A percentile compares a stretch with the other conserved stretches of the same genome.
These are phyloP conservation scores for Nettapus auritus DNA, from an alignment of 2,113 vertebrate species.

Conservation along the genomic window DNA sequence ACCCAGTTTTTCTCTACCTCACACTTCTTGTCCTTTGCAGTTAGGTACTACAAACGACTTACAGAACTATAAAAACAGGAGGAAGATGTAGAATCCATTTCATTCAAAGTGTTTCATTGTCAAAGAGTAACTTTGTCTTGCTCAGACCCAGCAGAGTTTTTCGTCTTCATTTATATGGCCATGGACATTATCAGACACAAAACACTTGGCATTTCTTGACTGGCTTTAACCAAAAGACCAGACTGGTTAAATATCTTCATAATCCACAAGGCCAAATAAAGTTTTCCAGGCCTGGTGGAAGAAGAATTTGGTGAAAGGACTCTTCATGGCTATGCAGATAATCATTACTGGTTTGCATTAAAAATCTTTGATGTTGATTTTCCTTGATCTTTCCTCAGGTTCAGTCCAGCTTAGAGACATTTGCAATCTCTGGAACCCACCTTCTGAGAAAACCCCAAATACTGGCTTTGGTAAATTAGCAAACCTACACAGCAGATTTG, in stretches of 20 bases:
- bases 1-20: neutral
- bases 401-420: neutral
- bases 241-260: neutral
- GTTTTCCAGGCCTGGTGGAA: neutral
- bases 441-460: neutral
- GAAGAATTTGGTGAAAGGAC: neutral
- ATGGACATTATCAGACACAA: neutral
- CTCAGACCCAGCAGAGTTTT: neutral
- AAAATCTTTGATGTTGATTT: neutral
- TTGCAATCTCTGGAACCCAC: neutral
- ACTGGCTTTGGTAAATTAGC: neutral
- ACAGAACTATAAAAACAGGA: neutral
- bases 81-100: rapidly evolving
- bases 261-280: neutral
- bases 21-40: neutral
- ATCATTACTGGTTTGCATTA: neutral
- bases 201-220: neutral
- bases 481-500: neutral
- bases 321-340: neutral
- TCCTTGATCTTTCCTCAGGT: neutral
- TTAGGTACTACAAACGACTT: neutral
- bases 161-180: neutral
- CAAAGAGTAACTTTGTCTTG: neutral
- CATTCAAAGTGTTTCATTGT: neutral
- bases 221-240: neutral